Percentiles rank a stretch among this genome's conserved stretches.
These are phyloP conservation scores for Athetis lepigone DNA, from an alignment of 2,888 invertebrate genomes.

Conservation along the genomic window DNA sequence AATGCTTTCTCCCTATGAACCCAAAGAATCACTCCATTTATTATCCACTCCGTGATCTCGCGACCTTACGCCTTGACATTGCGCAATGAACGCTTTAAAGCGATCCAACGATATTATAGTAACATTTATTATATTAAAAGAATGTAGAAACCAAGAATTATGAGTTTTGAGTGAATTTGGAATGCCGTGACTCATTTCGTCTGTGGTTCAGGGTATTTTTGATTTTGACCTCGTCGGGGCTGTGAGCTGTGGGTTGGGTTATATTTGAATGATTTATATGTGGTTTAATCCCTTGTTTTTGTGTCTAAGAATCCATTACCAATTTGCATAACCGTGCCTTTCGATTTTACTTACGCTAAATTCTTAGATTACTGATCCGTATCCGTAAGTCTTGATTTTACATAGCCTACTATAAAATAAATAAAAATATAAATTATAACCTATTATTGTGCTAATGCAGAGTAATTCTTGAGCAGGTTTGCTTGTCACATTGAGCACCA, in stretches of 20 bases:
- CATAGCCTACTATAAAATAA: too few relatives aligned
- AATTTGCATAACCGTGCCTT: too few relatives aligned
- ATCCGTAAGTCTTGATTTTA: too few relatives aligned
- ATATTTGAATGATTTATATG: too few relatives aligned
- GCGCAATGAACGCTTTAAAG: slow-evolving; percentile 23
- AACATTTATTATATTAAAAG: slow-evolving; percentile 24
- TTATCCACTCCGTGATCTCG: not conserved
- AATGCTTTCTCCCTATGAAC: not conserved
- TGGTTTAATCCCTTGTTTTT: too few relatives aligned
- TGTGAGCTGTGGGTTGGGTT: slow-evolving; percentile 8
- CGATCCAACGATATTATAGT: slow-evolving; percentile 26
- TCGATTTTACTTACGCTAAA: too few relatives aligned
- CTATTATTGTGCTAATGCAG: too few relatives aligned
- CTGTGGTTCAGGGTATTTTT: slow-evolving; percentile 20
- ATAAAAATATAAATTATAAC: too few relatives aligned
- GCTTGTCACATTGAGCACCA: too few relatives aligned
- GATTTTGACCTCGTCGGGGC: slow-evolving; percentile 15
- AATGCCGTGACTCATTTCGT: slow-evolving; percentile 39
- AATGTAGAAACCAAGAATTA: slow-evolving; percentile 39
- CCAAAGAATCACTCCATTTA: slow-evolving; percentile 22
- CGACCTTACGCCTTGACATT: slow-evolving; percentile 38
- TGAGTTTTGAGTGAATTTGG: slow-evolving; percentile 11
- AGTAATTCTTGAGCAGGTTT: too few relatives aligned
- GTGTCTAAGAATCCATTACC: too few relatives aligned
- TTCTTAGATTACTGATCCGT: too few relatives aligned